phyloP scores from a whole-genome alignment of 35 echinoderm and acorn worm genomes.

The Diadema setosum region DNA sequence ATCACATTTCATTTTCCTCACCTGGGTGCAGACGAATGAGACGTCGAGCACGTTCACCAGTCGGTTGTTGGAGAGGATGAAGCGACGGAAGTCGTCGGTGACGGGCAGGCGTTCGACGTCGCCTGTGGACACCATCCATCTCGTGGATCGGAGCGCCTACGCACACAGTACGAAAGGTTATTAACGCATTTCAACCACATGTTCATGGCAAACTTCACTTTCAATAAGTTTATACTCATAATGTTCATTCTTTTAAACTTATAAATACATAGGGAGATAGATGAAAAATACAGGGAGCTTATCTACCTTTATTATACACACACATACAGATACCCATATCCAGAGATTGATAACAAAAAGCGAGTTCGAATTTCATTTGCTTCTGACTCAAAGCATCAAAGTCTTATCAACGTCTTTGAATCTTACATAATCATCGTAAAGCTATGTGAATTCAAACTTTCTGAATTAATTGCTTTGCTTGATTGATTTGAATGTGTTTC shows the following conservation, averaged over 20 bases:
- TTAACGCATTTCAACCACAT: neutral
- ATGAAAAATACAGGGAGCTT: too few species aligned
- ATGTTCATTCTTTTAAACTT: neutral
- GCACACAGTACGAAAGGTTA: neutral
- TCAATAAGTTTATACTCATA: neutral
- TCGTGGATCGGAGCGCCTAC: neutral
- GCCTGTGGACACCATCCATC: neutral
- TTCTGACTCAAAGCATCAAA: too few species aligned
- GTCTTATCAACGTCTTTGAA: too few species aligned
- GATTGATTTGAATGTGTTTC: too few species aligned
- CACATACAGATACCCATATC: neutral
- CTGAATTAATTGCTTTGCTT: too few species aligned
- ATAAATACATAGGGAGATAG: too few species aligned
- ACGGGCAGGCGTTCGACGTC: neutral
- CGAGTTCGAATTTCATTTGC: too few species aligned
- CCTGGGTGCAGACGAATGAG: neutral
- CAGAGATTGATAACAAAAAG: neutral
- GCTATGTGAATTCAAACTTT: too few species aligned
- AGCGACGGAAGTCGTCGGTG: neutral
- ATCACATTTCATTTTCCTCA: too few species aligned
- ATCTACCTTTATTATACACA: neutral
- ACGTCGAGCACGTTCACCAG: neutral
- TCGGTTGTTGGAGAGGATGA: neutral
- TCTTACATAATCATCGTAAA: too few species aligned
- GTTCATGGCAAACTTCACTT: neutral